Evolutionary conservation across 2,888 invertebrate genomes (phyloP).

Genomic region (Escarpia spicata): DNA sequence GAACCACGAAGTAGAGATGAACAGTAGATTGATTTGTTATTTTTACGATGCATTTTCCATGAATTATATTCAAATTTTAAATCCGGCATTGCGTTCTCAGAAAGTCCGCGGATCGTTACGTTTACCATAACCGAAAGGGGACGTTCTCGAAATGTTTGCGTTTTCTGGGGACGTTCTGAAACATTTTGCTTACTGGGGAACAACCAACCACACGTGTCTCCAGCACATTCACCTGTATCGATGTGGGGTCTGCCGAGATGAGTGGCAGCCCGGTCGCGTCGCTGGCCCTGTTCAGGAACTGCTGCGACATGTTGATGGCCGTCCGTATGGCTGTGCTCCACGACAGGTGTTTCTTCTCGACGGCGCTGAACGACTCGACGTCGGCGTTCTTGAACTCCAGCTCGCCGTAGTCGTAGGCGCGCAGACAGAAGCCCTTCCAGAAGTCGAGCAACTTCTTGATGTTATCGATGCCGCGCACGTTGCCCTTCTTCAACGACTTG

Average conservation of each 20-base stretch:
- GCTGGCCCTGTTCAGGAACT: slow-evolving; percentile 40
- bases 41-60: not conserved
- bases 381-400: slow-evolving; percentile 38
- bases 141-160: too few species aligned
- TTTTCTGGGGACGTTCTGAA: too few species aligned
- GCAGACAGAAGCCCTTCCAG: slow-evolving; percentile 43
- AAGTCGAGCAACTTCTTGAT: slow-evolving; percentile 41
- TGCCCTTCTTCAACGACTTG: slow-evolving; percentile 43
- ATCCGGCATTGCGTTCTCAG: too few species aligned
- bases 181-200: not conserved
- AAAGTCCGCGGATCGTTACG: too few species aligned
- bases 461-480: slow-evolving; percentile 40
- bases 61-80: too few species aligned
- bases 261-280: slow-evolving; percentile 38
- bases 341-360: slow-evolving; percentile 39
- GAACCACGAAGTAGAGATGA: too few species aligned
- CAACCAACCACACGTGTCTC: not conserved
- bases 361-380: slow-evolving; percentile 32
- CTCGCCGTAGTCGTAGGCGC: slow-evolving; percentile 40
- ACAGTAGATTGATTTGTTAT: not conserved
- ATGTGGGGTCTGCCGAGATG: slow-evolving; percentile 29
- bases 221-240: slow-evolving; percentile 33
- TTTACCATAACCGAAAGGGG: too few species aligned
- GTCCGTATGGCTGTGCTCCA: slow-evolving; percentile 41
- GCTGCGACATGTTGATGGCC: slow-evolving; percentile 38